Base-by-base conservation (phyloP, 2,888 invertebrate genomes). In the Pollenia labialis region DNA sequence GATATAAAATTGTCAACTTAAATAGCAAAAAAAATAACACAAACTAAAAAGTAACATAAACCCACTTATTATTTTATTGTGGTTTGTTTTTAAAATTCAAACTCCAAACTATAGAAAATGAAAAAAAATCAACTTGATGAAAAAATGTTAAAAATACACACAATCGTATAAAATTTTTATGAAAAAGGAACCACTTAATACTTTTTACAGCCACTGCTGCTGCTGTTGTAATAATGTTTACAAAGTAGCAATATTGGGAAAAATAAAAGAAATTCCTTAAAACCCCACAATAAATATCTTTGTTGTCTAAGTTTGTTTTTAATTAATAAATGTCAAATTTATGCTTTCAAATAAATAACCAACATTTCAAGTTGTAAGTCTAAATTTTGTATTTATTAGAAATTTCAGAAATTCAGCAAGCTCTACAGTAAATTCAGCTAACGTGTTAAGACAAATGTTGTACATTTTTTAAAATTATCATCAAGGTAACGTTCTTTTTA, bases 1-100 rank as follows among this genome's bases (percentile, higher is more conserved):
- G 52, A 69, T 75, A 82, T 82, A 82, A 75, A 75, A 82, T 75
- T 82, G 75, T 76, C 60, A 76, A 42, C 62, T 69, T 58, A 76
- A 69, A 82, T 68, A 44, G 68, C 12, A 18, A 48, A 46, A 74
- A 74, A 68, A 66, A 64, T 54, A 32, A n/a, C 44, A 60, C 10
- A 52, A 60, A 56, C n/a, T 56, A 48, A 77, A 66, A 79, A 68
- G 84, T 74, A 84, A 74, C 79, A 84, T 79, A 84, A 84, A 74
- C 84, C 84, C 79, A 84, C 84, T 79, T 79, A 74, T 68, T 72
- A n/a, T 72, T 77, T 54, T 54, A 6, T 52, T 48, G 23, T 16
- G 11, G n/a, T 16, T 54, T 0, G 23, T 10, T 77, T 54, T 66
- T 18, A 54, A 56, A 32, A 42, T 66, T 46, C n/a, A 44, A 48